These are phyloP conservation scores for Chelmon rostratus DNA, from an alignment of 2,797 vertebrate species.

Conservation along the genomic window DNA sequence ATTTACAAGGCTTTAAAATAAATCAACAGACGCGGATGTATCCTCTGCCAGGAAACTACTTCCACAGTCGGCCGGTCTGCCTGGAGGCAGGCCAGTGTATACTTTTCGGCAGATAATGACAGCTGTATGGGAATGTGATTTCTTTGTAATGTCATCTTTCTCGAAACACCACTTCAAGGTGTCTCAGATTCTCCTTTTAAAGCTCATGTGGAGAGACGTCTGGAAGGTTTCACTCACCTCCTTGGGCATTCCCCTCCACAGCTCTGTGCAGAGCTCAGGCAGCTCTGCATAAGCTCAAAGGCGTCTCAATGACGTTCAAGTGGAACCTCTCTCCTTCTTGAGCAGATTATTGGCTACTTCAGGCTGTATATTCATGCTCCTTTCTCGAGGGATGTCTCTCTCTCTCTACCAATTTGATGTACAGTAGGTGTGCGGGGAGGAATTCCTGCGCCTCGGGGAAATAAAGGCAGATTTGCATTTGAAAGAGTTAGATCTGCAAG, in stretches of 20 bases:
- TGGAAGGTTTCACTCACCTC: conserved; percentile 22
- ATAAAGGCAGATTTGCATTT: conserved; percentile 72
- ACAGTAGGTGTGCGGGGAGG: conserved; percentile 32
- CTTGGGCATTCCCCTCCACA: not conserved
- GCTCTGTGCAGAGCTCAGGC: conserved; percentile 11
- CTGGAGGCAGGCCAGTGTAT: conserved; percentile 20
- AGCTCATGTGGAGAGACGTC: not conserved
- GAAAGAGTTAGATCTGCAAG: conserved; percentile 69
- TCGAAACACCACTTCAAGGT: conserved; percentile 28
- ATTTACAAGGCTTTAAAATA: conserved; percentile 24
- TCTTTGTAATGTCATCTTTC: conserved; percentile 40
- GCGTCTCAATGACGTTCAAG: conserved; percentile 4
- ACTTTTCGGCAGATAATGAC: conserved; percentile 32
- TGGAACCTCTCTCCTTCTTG: conserved; percentile 9
- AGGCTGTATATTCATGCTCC: conserved; percentile 35
- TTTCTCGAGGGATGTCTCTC: conserved; percentile 42
- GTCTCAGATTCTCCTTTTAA: conserved; percentile 42
- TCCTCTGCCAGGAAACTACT: conserved; percentile 29
- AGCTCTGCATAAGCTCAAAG: conserved; percentile 34
- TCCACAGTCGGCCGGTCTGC: conserved; percentile 24
- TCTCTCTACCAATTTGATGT: conserved; percentile 44
- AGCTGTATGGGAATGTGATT: conserved; percentile 30
- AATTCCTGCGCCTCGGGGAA: conserved; percentile 53
- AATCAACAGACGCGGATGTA: not conserved
- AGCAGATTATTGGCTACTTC: conserved; percentile 47